Evolutionary conservation across 1,140 invertebrate species (phyloP).

Genomic region (Tribolium castaneum): DNA sequence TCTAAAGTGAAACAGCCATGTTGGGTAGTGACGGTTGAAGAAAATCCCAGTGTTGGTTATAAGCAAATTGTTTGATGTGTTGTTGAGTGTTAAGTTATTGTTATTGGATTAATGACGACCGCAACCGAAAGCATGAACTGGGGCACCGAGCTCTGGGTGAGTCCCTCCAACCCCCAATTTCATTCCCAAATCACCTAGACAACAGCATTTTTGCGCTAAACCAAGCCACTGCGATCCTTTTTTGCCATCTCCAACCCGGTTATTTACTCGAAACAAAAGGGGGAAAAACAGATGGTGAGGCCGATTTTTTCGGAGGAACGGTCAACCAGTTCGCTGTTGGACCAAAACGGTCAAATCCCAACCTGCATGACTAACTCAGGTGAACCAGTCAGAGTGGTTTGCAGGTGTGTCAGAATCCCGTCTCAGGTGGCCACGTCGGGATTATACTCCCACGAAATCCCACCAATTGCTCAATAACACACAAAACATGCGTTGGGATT

Average conservation of each 20-base stretch:
- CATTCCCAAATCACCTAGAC: not conserved
- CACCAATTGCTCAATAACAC: not conserved
- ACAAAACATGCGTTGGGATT: not conserved
- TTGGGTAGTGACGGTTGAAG: conserved; percentile 56
- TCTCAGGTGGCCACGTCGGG: conserved; percentile 9
- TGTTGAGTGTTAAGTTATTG: conserved; percentile 47
- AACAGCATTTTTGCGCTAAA: not conserved
- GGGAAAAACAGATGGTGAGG: not conserved
- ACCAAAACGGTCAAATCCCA: conserved; percentile 28
- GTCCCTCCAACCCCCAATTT: conserved; percentile 49
- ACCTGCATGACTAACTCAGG: conserved; percentile 33
- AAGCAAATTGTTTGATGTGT: conserved; percentile 52
- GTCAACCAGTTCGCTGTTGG: conserved; percentile 27
- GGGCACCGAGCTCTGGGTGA: conserved; percentile 71
- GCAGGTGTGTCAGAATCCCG: conserved; percentile 15
- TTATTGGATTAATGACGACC: conserved; percentile 47
- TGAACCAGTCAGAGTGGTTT: conserved; percentile 22
- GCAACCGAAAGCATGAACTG: conserved; percentile 68
- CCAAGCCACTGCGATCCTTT: not conserved
- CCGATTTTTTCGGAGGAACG: conserved; percentile 10
- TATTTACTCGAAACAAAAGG: not conserved
- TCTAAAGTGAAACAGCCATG: conserved; percentile 52
- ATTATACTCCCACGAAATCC: not conserved
- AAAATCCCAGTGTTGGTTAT: conserved; percentile 52
- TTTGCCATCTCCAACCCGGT: not conserved